A percentile compares a stretch with the other conserved stretches of the same genome.
phyloP scores from a whole-genome alignment of 2,888 invertebrate genomes.

The Euplagia quadripunctaria region DNA sequence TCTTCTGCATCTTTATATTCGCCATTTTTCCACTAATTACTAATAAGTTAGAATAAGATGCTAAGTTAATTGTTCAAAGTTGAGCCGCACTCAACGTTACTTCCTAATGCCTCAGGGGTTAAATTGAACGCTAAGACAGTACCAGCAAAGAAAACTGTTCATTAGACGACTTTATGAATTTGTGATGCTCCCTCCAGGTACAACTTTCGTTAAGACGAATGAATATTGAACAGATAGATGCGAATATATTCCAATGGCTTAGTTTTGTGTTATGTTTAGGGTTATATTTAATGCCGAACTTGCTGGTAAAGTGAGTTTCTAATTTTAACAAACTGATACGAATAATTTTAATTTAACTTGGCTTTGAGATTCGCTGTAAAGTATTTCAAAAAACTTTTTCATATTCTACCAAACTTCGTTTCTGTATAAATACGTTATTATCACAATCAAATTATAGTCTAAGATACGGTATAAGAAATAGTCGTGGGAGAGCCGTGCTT shows the following conservation, averaged over 20 bases:
- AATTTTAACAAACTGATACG: background rate
- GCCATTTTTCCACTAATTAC: background rate
- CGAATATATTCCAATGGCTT: background rate
- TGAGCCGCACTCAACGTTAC: background rate
- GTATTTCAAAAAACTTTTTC: too few species aligned
- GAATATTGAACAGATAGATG: slow-evolving; percentile 15
- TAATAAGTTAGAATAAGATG: background rate
- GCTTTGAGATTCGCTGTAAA: too few species aligned
- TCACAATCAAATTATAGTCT: too few species aligned
- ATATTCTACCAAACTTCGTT: too few species aligned
- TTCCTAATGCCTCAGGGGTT: slow-evolving; percentile 36
- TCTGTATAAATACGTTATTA: too few species aligned
- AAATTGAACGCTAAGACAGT: slow-evolving; percentile 36
- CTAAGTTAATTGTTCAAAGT: slow-evolving; percentile 1
- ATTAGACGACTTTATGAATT: slow-evolving; percentile 70
- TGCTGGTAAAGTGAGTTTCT: too few species aligned
- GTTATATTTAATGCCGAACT: too few species aligned
- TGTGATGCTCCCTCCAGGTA: slow-evolving; percentile 41
- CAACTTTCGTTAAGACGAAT: slow-evolving; percentile 20
- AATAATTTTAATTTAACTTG: too few species aligned
- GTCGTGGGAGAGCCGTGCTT: too few species aligned
- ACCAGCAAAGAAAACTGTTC: slow-evolving; percentile 65
- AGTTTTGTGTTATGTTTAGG: background rate
- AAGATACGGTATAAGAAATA: too few species aligned
- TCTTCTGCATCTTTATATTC: too few species aligned